Evolutionary conservation across 2,888 invertebrate genomes (phyloP).

Genomic region (Mechanitis mazaeus): DNA sequence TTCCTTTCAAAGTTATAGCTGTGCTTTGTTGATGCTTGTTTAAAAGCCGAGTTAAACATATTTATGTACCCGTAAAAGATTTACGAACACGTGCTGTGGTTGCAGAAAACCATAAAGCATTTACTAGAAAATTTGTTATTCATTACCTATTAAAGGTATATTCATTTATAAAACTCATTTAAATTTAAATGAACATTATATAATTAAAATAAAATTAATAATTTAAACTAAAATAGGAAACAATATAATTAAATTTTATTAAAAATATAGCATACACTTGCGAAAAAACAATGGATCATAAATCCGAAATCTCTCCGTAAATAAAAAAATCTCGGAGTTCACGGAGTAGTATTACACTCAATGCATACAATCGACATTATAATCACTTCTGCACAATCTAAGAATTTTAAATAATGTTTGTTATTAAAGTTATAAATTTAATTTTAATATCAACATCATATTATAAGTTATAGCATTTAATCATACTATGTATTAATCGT

Average conservation of each 20-base stretch:
- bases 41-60: slow-evolving; percentile 3
- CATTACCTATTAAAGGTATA: not conserved
- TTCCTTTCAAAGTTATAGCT: slow-evolving; percentile 4
- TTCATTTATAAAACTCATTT: not conserved
- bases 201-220: too few relatives aligned
- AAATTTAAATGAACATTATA: not conserved
- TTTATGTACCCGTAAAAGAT: slow-evolving; percentile 6
- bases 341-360: slow-evolving; percentile 33
- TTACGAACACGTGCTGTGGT: slow-evolving; percentile 5
- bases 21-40: slow-evolving; percentile 4
- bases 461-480: too few relatives aligned
- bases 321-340: slow-evolving; percentile 60
- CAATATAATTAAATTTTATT: slow-evolving; percentile 20
- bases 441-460: too few relatives aligned
- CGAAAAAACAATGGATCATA: slow-evolving; percentile 49
- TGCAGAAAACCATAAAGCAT: slow-evolving; percentile 6
- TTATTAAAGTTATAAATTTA: slow-evolving; percentile 1
- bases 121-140: slow-evolving; percentile 1
- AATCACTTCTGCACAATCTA: slow-evolving; percentile 37
- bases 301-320: slow-evolving; percentile 45
- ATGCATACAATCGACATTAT: slow-evolving; percentile 47
- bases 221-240: not conserved
- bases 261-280: slow-evolving; percentile 26
- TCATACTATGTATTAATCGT: too few relatives aligned
- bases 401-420: slow-evolving; percentile 18